Base-by-base conservation (phyloP, 2,888 invertebrate genomes). In the Leptinotarsa juncta region DNA sequence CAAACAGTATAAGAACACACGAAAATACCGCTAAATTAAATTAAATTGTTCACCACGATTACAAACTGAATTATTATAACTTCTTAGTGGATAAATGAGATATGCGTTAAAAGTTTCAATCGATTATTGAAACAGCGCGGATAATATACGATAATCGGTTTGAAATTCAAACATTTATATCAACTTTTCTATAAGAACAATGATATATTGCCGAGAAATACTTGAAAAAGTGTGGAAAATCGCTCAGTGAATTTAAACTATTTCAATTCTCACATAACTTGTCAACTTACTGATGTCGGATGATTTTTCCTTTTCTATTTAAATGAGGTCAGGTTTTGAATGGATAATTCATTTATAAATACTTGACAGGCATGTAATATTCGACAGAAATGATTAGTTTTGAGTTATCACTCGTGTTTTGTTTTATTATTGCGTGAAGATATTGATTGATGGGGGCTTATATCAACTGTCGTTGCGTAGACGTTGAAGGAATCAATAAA, bases 91-190 rank as follows among this genome's bases (percentile, higher is more conserved):
- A 62, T 62, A 62, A 62, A 62, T 62, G 32, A 16, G 42, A 32
- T 62, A 32, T 5, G 15, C 14, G 57, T 15, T 42, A 62, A 62
- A 62, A 62, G n/a, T 15, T 42, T 5, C 5, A 26, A 32, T 62
- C 62, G 62, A 62, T 26, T 62, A 62, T 32, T 62, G n/a, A 62
- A 32, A 16, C 42, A 42, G 62, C 62, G 62, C 42, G 10, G 32
- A 16, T 62, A 32, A 62, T 62, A 62, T 62, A 74, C 71, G 32
- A 65, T 76, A 70, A 76, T 76, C 70, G 72, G 72, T 74, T 76
- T 76, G 72, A 67, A 71, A 76, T 73, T 74, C 73, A 60, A 71
- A 70, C 76, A 73, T 76, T 76, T 70, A 71, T 72, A 70, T 69
- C 66, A 57, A 69, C 69, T 69, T 66, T 69, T 50, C n/a, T 60